These are phyloP conservation scores for Drosophila histrio DNA, from an alignment of 2,888 invertebrate species.

Conservation along the genomic window DNA sequence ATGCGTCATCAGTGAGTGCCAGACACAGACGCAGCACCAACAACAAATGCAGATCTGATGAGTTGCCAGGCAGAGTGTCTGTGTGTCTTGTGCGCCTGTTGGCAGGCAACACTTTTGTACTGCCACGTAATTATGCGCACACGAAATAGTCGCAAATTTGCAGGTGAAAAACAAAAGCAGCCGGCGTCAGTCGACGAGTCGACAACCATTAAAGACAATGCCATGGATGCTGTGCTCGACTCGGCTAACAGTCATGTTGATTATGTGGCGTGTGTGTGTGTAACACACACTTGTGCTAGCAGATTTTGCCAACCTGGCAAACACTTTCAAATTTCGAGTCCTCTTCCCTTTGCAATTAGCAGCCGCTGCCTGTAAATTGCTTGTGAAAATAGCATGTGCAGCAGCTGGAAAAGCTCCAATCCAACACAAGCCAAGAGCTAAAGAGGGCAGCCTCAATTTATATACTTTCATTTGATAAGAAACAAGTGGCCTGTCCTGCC, in stretches of 20 bases:
- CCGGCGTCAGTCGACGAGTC: slow-evolving; percentile 2
- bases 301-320: slow-evolving; percentile 27
- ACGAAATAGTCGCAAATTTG: slow-evolving; percentile 62
- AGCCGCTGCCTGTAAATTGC: slow-evolving; percentile 61
- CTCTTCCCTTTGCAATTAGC: slow-evolving; percentile 67
- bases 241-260: slow-evolving; percentile 15
- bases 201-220: slow-evolving; percentile 31
- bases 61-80: slow-evolving; percentile 25
- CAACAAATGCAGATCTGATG: slow-evolving; percentile 30
- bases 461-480: slow-evolving; percentile 73
- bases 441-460: slow-evolving; percentile 55
- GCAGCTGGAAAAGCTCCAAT: slow-evolving; percentile 44
- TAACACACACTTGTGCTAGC: slow-evolving; percentile 35
- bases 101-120: slow-evolving; percentile 54
- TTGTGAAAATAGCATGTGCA: slow-evolving; percentile 61
- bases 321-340: slow-evolving; percentile 43
- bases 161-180: slow-evolving; percentile 61
- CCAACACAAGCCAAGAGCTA: slow-evolving; percentile 2
- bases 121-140: slow-evolving; percentile 74
- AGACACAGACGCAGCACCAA: slow-evolving; percentile 38
- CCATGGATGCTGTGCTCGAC: slow-evolving; percentile 25
- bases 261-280: slow-evolving; percentile 48
- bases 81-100: slow-evolving; percentile 37
- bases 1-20: slow-evolving; percentile 67
- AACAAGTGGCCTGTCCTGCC: slow-evolving; percentile 61